A percentile compares a stretch with the other conserved stretches of the same genome.
Evolutionary conservation across 2,888 invertebrate genomes (phyloP).

Genomic region (Hipparchia semele): DNA sequence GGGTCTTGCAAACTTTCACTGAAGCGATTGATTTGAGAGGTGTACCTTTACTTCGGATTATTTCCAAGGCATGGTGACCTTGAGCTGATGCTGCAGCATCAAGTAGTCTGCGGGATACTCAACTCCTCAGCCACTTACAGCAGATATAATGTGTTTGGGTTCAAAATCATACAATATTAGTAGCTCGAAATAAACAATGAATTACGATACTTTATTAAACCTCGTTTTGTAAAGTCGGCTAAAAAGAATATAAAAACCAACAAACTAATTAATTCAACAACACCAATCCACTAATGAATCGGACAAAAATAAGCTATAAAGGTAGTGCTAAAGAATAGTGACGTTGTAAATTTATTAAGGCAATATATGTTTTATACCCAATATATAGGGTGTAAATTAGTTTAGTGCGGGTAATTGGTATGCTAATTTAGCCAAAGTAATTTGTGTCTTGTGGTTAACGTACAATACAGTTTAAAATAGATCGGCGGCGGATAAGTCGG

Average conservation of each 20-base stretch:
- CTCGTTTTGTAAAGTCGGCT: neutral
- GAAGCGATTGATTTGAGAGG: too few species aligned
- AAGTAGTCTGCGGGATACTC: too few species aligned
- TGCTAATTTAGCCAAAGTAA: constrained; percentile 23
- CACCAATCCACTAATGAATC: constrained; percentile 65
- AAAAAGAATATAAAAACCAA: constrained; percentile 44
- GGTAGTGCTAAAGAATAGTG: constrained; percentile 53
- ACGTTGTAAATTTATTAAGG: constrained; percentile 48
- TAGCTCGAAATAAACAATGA: too few species aligned
- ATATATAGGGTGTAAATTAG: constrained; percentile 62
- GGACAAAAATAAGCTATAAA: constrained; percentile 45
- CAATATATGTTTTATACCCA: constrained; percentile 58
- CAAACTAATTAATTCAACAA: constrained; percentile 62
- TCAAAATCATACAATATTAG: too few species aligned
- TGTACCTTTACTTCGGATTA: too few species aligned
- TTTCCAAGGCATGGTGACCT: too few species aligned
- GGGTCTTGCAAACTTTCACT: too few species aligned
- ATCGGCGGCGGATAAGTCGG: constrained; percentile 21
- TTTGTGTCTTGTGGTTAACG: constrained; percentile 8
- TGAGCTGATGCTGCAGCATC: too few species aligned
- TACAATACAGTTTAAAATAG: constrained; percentile 18
- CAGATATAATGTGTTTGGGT: too few species aligned
- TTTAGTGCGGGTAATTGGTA: constrained; percentile 36
- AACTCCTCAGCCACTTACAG: too few species aligned
- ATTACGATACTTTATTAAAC: too few species aligned